phyloP scores from a whole-genome alignment of 1,140 invertebrate genomes.

The Lepidotrigona ventralis region DNA sequence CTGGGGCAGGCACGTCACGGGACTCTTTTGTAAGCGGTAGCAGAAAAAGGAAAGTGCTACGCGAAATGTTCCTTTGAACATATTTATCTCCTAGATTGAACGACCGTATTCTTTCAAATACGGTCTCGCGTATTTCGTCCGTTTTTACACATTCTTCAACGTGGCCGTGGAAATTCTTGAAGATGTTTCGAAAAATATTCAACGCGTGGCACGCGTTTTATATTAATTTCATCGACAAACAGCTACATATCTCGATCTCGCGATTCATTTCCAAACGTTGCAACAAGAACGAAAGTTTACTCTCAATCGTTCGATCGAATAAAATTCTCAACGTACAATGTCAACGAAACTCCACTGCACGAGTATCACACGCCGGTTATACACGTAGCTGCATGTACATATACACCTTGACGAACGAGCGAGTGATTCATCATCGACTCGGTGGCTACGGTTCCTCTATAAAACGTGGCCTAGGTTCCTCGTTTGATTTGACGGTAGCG shows the following conservation, averaged over 20 bases:
- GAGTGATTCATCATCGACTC: not conserved
- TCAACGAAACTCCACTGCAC: not conserved
- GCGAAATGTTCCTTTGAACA: not conserved
- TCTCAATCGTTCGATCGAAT: not conserved
- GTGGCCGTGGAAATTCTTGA: not conserved
- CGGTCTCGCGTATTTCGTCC: too few relatives aligned
- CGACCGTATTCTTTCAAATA: not conserved
- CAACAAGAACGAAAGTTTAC: not conserved
- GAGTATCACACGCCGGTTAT: not conserved
- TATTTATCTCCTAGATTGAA: not conserved
- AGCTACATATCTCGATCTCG: not conserved
- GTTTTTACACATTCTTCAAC: not conserved
- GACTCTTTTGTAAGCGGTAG: not conserved
- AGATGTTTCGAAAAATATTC: not conserved
- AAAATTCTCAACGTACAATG: not conserved
- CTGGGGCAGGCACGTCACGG: not conserved
- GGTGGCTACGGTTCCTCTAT: not conserved
- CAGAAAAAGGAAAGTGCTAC: not conserved
- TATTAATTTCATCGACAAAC: not conserved
- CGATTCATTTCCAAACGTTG: not conserved
- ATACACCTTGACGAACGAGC: not conserved
- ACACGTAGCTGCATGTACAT: too few relatives aligned
- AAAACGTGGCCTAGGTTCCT: not conserved
- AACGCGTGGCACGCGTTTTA: too few relatives aligned
- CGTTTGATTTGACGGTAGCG: slow-evolving; percentile 21